phyloP scores from a whole-genome alignment of 2,113 vertebrate species.

The Limanda limanda region DNA sequence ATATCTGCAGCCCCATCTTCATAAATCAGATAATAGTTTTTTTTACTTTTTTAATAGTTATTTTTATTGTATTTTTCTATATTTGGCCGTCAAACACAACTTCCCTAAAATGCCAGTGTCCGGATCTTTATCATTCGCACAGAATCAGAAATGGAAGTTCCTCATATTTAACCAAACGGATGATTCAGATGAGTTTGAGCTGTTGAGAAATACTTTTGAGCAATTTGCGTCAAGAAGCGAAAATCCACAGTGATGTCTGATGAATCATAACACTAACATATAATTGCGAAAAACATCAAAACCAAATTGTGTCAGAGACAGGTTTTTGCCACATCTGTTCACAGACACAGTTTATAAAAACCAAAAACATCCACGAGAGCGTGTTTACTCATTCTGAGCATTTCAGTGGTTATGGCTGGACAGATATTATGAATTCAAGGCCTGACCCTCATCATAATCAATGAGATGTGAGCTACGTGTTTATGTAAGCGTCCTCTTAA shows the following conservation, averaged over 20 bases:
- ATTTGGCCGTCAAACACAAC: no score
- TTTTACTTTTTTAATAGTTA: background rate
- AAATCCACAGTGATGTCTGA: background rate
- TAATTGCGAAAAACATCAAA: background rate
- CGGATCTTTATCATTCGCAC: background rate
- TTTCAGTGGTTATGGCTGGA: background rate
- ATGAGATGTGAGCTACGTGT: conserved; percentile 17
- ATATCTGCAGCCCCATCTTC: background rate
- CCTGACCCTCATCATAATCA: background rate
- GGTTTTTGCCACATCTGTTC: background rate
- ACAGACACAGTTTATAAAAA: background rate
- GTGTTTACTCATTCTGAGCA: background rate
- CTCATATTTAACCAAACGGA: background rate
- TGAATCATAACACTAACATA: background rate
- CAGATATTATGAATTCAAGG: background rate
- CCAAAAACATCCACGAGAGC: background rate
- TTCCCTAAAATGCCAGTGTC: no score
- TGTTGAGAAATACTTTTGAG: background rate
- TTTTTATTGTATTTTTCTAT: background rate
- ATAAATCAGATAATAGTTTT: background rate
- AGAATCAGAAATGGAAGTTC: background rate
- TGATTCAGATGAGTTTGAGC: background rate
- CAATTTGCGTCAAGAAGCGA: background rate
- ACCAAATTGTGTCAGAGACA: background rate
- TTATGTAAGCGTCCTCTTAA: conserved; percentile 16